phyloP scores from a whole-genome alignment of 2,797 vertebrate species.

The Acipenser transmontanus region DNA sequence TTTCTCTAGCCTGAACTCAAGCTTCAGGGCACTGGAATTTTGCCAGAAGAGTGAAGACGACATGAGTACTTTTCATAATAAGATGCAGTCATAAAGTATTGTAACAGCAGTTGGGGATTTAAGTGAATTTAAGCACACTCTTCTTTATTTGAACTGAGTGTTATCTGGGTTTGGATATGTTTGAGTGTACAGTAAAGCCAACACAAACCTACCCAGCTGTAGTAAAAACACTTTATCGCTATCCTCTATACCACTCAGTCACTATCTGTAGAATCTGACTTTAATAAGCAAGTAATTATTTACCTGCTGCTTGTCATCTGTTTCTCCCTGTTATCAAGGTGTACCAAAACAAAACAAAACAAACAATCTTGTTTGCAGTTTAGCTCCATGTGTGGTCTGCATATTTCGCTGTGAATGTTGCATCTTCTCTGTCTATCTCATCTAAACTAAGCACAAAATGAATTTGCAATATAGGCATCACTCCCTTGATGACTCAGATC shows the following conservation, averaged over 20 bases:
- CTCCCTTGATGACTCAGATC: no score
- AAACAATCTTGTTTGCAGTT: no score
- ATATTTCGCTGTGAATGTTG: no score
- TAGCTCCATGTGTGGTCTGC: no score
- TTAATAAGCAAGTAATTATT: conserved; percentile 22
- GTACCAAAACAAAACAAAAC: neutral
- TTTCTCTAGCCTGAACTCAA: no score
- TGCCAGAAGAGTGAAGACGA: neutral
- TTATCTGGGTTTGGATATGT: neutral
- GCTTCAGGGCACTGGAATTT: neutral
- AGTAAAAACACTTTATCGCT: conserved; percentile 5
- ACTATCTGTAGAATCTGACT: conserved; percentile 22
- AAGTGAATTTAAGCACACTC: neutral
- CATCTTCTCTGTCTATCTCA: no score
- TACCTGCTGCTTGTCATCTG: conserved; percentile 20
- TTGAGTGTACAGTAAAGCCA: conserved; percentile 6
- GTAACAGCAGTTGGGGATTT: neutral
- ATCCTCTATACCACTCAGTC: neutral
- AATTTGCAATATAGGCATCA: no score
- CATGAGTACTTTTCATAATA: neutral
- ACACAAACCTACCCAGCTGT: conserved; percentile 11
- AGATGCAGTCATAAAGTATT: neutral
- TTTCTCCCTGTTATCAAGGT: neutral
- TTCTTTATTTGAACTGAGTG: conserved; percentile 4
- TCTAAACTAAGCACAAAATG: no score